phyloP scores from a whole-genome alignment of 2,888 invertebrate genomes.

The Pinctada fucata region DNA sequence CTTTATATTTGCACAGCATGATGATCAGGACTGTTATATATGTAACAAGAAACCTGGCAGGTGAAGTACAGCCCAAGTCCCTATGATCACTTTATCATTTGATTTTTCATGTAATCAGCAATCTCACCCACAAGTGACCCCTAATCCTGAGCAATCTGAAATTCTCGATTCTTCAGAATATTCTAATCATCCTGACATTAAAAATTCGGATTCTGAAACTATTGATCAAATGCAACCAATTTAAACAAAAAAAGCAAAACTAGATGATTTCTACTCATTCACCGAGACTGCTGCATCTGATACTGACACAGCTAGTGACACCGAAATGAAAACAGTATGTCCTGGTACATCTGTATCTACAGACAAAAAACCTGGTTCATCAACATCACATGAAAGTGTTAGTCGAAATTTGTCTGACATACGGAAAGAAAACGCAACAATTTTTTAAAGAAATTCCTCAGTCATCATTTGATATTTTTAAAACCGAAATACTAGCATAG shows the following conservation, averaged over 20 bases:
- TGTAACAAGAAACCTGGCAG: not conserved
- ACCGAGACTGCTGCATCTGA: not conserved
- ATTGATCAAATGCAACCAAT: too few relatives aligned
- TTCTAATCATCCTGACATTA: not conserved
- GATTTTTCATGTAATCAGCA: not conserved
- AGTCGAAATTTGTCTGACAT: too few relatives aligned
- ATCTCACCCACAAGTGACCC: not conserved
- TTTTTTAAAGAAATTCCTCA: not conserved
- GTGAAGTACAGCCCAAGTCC: not conserved
- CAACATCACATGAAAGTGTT: not conserved
- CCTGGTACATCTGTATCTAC: not conserved
- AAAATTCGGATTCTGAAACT: too few relatives aligned
- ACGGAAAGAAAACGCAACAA: too few relatives aligned
- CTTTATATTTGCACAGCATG: not conserved
- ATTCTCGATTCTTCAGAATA: not conserved
- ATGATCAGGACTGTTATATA: not conserved
- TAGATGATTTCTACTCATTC: not conserved
- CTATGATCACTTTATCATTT: not conserved
- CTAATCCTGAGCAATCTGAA: not conserved
- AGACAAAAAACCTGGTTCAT: not conserved
- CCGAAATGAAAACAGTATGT: not conserved
- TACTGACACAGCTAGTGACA: not conserved
- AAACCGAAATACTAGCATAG: not conserved
- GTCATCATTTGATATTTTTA: not conserved
- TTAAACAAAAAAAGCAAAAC: not conserved